Evolutionary conservation across 2,797 vertebrate genomes (phyloP), one percentile per base, ranked within the genome.

Genomic region (Poeciliopsis turneri): DNA sequence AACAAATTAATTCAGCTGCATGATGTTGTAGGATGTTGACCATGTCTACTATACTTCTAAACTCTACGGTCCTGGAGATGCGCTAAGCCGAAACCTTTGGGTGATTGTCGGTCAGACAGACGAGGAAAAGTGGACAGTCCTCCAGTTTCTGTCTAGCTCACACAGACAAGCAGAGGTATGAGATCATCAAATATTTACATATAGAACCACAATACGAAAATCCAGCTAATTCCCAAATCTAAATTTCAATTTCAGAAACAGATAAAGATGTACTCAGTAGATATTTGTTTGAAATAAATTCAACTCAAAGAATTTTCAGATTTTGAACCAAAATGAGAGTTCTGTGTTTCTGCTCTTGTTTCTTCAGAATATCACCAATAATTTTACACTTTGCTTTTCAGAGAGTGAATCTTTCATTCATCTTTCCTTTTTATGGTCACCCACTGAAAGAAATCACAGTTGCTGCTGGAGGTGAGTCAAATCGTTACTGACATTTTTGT

Each of bases 381-480:
- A 72, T 72, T 8, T 30, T 53, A 25, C 11, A 47, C 3, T 57
- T 76, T 80, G 2, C 1, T 71, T 96, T 96, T 68, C 95, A 99
- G 98, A 98, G 96, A 94, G 97, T 99, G 87, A 98, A 97, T 92
- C 94, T 99, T 82, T 98, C 98, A 82, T 99, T 99, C 69, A 93
- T 95, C 93, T 99, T 99, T 92, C 97, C 97, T 86, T 99, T 99
- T 95, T 99, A 99, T 18, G 98, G 98, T 55, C 98, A 99, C 92
- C 94, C 95, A 74, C 95, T 99, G 39, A 97, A 93, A 90, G 97
- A 98, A 95, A 95, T 99, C 91, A 98, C 98, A 43, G 96, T 99
- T 89, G 97, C 98, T 84, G 97, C 97, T 78, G 98, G 97, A 81
- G 98, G 98, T 97, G 88, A 96, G 97, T 96, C 72, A 71, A 61